Conservation (phyloP, 2,888 invertebrate genomes). For the Seira sanloemensis region DNA sequence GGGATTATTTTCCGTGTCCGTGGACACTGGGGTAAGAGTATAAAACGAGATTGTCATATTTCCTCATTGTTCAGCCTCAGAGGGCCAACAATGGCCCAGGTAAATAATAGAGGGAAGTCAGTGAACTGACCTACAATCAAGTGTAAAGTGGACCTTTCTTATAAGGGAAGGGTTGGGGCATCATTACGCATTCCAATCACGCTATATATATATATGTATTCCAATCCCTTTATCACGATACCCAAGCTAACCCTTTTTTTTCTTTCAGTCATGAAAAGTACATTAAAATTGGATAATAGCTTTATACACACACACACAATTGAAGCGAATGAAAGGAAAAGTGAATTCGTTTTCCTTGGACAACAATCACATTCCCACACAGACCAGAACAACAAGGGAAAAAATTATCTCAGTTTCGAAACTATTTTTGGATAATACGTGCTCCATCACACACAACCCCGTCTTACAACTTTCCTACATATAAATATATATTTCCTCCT, state of each 20-base stretch:
- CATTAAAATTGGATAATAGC: neutral
- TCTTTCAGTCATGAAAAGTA: neutral
- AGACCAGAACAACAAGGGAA: too few relatives aligned
- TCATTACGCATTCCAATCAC: slow-evolving; percentile 15
- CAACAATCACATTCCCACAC: neutral
- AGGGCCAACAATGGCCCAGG: neutral
- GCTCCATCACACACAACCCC: too few relatives aligned
- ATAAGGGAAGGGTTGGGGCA: slow-evolving; percentile 1
- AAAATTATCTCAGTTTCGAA: neutral
- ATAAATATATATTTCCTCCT: too few relatives aligned
- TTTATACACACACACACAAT: neutral
- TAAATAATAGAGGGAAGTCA: neutral
- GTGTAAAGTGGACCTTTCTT: slow-evolving; percentile 13
- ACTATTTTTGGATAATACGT: slow-evolving; percentile 4
- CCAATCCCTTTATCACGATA: slow-evolving; percentile 4
- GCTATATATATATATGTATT: neutral
- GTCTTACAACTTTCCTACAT: too few relatives aligned
- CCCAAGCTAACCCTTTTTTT: neutral
- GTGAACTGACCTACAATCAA: slow-evolving; percentile 34
- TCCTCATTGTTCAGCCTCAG: neutral
- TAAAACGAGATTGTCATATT: neutral
- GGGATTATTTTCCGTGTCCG: neutral
- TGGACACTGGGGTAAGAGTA: neutral
- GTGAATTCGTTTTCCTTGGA: neutral
- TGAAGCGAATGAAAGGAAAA: neutral